Conservation (phyloP, 2,113 vertebrate genomes). For the Vombatus ursinus region DNA sequence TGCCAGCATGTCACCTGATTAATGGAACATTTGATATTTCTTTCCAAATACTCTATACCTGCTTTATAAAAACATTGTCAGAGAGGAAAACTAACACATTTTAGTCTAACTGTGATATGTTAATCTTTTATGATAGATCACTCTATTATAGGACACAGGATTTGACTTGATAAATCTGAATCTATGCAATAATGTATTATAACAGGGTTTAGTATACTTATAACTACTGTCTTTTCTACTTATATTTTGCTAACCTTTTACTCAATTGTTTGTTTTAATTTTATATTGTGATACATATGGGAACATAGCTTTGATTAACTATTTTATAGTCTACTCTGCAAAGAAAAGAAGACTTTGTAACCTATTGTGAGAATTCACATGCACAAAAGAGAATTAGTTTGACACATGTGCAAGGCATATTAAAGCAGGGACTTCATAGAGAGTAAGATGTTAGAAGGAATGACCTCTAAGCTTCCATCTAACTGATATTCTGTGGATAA, state of each 20-base stretch:
- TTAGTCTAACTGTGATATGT: background rate
- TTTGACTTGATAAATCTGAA: background rate
- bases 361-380: background rate
- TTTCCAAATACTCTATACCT: background rate
- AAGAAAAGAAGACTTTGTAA: background rate
- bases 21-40: constrained; percentile 3
- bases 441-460: background rate
- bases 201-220: background rate
- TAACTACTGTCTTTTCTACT: background rate
- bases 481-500: too few relatives aligned
- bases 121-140: background rate
- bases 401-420: background rate
- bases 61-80: constrained; percentile 4
- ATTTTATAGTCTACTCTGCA: too few relatives aligned
- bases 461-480: too few relatives aligned
- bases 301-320: too few relatives aligned
- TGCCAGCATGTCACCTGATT: background rate
- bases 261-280: background rate
- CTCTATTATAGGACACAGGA: background rate
- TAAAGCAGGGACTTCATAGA: background rate
- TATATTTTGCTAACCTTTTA: background rate
- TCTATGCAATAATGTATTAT: background rate
- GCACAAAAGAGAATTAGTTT: background rate
- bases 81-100: background rate
- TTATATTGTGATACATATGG: too few relatives aligned